A percentile compares a stretch with the other conserved stretches of the same genome.
Evolutionary conservation across 2,888 invertebrate species (phyloP).

Genomic region (Metacarcinus magister): DNA sequence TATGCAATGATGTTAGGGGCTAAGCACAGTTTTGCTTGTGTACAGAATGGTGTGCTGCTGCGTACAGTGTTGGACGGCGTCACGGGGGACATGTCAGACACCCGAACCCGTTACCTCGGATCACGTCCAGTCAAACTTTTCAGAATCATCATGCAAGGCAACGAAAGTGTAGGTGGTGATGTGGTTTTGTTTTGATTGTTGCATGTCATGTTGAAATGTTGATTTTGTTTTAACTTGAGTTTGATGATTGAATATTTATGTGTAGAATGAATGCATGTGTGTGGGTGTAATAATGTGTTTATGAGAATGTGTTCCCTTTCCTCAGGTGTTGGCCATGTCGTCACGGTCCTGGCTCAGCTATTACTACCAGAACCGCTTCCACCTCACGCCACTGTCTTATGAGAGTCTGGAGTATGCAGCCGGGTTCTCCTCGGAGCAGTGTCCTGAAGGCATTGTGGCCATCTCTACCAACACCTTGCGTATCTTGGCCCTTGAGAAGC

Average conservation of each 20-base stretch:
- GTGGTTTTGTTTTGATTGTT: background rate
- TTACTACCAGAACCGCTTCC: slow-evolving; percentile 97
- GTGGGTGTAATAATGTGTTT: no score
- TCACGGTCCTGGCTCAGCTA: slow-evolving; percentile 99
- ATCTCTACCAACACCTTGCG: slow-evolving; percentile 98
- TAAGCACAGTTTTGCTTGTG: background rate
- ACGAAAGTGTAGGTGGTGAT: slow-evolving; percentile 91
- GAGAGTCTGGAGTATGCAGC: slow-evolving; percentile 98
- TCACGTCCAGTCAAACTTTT: slow-evolving; percentile 98
- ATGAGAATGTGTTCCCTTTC: background rate
- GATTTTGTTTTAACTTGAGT: background rate
- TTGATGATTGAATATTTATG: background rate
- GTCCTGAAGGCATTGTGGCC: slow-evolving; percentile 99
- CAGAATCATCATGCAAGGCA: slow-evolving; percentile 96
- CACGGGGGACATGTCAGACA: slow-evolving; percentile 98
- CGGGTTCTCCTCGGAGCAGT: slow-evolving; percentile 97
- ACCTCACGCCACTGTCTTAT: slow-evolving; percentile 97
- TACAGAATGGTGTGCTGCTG: slow-evolving; percentile 95
- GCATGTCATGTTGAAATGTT: background rate
- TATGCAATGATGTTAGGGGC: background rate
- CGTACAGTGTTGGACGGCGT: slow-evolving; percentile 97
- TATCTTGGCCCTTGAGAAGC: slow-evolving; percentile 98
- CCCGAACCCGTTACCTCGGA: slow-evolving; percentile 97
- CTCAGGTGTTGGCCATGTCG: slow-evolving; percentile 94
- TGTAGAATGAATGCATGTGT: no score